Base-by-base conservation (phyloP, 2,797 vertebrate genomes). In the Glossophaga mutica region DNA sequence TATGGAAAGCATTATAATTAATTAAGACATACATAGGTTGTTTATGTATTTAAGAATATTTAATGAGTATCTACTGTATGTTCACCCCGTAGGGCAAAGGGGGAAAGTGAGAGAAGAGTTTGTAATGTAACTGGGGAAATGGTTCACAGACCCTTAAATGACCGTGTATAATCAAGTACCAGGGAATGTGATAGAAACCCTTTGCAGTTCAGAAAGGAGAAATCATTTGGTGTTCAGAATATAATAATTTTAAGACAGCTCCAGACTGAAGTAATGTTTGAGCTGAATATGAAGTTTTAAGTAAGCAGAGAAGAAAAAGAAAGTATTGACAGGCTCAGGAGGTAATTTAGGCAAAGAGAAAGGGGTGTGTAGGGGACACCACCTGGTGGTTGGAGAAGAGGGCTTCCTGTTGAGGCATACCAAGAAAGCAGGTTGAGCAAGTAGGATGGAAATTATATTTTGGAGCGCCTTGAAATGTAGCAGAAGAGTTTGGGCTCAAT, bases 21-120 rank as follows among this genome's bases (percentile, higher is more conserved):
- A 88, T 26, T 84, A 89, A 62, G 24, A 1, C 32, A 82, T 44
- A 78, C 3, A 74, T 55, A 92, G 2, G 24, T 87, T 78, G 46
- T 93, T 44, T 79, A 26, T 48, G 8, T 70, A 57, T 68, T 89
- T 89, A 95, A 87, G 71, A 87, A 62, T 39, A 93, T 87, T 87
- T 85, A 22, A 9, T 50, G 44, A 52, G 10, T 91, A 59, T 79
- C 39, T 78, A 44, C 7, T 89, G 14, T 81, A 39, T 79, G 5
- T 16, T 52, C 15, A 84, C 10, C 6, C 1, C 42, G 79, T 82
- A 52, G 42, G 50, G 16, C 6, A 95, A 57, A 87, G 34, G 16
- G 21, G 57, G 67, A 88, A n/a, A 83, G 29, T 67, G 21, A 84
- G 18, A 70, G 42, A 77, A 77, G 62, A 87, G 14, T 74, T 73